Conservation (phyloP, 1,140 invertebrate genomes). For the Rhopalosiphum maidis region DNA sequence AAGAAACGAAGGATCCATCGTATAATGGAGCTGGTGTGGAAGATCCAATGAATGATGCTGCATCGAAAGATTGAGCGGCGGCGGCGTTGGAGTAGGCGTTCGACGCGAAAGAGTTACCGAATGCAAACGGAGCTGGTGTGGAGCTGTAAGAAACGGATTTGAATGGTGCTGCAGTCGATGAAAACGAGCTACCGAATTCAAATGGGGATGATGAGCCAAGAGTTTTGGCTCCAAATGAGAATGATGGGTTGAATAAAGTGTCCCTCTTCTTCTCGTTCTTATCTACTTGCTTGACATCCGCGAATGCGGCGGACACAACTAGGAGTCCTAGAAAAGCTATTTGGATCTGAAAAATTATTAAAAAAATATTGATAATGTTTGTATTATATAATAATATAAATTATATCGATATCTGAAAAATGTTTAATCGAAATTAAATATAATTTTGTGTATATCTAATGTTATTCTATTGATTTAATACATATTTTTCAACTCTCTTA, state of each 20-base stretch:
- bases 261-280: background rate
- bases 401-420: background rate
- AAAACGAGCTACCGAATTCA: background rate
- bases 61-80: background rate
- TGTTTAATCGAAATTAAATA: background rate
- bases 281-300: background rate
- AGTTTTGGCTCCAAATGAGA: background rate
- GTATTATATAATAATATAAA: background rate
- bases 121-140: slow-evolving; percentile 26
- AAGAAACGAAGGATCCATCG: background rate
- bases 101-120: background rate
- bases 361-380: background rate
- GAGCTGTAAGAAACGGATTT: slow-evolving; percentile 42
- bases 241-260: slow-evolving; percentile 7
- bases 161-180: background rate
- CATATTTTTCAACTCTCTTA: background rate
- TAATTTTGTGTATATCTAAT: background rate
- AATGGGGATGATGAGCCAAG: slow-evolving; percentile 37
- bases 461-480: background rate
- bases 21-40: slow-evolving; percentile 26
- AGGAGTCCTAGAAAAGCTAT: slow-evolving; percentile 26
- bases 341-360: slow-evolving; percentile 22
- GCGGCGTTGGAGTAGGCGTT: background rate
- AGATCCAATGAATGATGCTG: background rate
- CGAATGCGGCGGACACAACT: slow-evolving; percentile 19